Evolutionary conservation across 2,797 vertebrate genomes (phyloP).

Genomic region (Coregonus ussuriensis): DNA sequence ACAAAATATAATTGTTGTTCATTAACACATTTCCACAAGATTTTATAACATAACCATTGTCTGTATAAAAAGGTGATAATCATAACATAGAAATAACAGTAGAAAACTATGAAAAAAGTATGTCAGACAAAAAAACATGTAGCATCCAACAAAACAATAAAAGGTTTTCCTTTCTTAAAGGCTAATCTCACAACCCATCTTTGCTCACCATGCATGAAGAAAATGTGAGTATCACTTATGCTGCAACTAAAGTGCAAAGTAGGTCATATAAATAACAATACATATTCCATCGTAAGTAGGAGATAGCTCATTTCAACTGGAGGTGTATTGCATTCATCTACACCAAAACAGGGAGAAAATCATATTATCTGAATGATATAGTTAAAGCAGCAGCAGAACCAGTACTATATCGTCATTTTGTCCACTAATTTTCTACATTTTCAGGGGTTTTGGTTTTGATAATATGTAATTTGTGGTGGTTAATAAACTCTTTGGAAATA

Average conservation of each 20-base stretch:
- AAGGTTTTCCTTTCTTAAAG: constrained; percentile 32
- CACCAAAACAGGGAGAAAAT: background rate
- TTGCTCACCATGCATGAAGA: constrained; percentile 18
- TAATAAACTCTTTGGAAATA: constrained; percentile 37
- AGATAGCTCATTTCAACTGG: background rate
- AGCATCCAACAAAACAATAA: constrained; percentile 44
- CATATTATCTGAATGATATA: background rate
- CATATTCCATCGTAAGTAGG: background rate
- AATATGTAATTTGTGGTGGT: background rate
- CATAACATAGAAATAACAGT: constrained; percentile 33
- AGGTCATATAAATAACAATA: constrained; percentile 47
- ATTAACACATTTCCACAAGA: constrained; percentile 3
- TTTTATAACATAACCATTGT: constrained; percentile 1
- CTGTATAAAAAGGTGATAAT: constrained; percentile 23
- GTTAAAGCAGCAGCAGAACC: background rate
- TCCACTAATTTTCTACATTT: background rate
- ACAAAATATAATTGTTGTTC: constrained; percentile 22
- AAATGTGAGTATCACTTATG: background rate
- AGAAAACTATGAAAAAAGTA: constrained; percentile 42
- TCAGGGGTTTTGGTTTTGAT: background rate
- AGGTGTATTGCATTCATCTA: background rate
- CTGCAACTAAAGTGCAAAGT: constrained; percentile 40
- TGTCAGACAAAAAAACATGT: constrained; percentile 39
- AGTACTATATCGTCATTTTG: background rate
- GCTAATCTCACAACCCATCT: constrained; percentile 40